These are phyloP conservation scores for Celastrina argiolus DNA, from an alignment of 2,888 invertebrate species.

Conservation along the genomic window DNA sequence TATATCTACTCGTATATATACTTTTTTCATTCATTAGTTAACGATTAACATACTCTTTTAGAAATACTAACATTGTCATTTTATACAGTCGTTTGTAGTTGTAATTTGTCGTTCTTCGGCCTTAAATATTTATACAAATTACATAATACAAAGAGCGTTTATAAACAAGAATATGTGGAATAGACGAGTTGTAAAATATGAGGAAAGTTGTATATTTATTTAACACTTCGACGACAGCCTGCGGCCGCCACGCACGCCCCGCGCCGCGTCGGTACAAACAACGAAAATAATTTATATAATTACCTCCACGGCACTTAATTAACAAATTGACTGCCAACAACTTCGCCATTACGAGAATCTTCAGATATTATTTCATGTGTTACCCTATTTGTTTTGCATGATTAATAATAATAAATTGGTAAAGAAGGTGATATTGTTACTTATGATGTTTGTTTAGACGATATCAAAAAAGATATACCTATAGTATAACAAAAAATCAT, in stretches of 20 bases:
- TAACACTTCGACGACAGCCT: conserved; percentile 34
- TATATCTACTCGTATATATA: no score
- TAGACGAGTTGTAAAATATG: conserved; percentile 23
- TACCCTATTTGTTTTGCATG: not conserved
- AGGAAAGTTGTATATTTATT: conserved; percentile 30
- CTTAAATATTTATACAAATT: not conserved
- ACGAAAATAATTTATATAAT: conserved; percentile 37
- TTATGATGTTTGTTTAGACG: not conserved
- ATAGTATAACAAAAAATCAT: no score
- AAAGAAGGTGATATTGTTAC: conserved; percentile 9
- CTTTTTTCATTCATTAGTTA: no score
- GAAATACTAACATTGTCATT: no score
- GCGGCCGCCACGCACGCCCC: conserved; percentile 36
- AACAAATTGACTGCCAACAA: conserved; percentile 33
- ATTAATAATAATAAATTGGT: conserved; percentile 7
- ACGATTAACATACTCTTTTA: no score
- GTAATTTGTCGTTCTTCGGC: no score
- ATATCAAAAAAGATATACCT: not conserved
- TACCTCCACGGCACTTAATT: conserved; percentile 35
- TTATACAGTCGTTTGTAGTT: no score
- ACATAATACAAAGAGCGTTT: not conserved
- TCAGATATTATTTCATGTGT: conserved; percentile 16
- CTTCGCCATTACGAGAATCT: conserved; percentile 24
- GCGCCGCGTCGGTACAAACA: conserved; percentile 34
- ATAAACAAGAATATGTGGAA: conserved; percentile 9